Percentiles rank a stretch among this genome's conserved stretches.
These are phyloP conservation scores for Nyleta sp. DNA, from an alignment of 2,888 invertebrate species.

Conservation along the genomic window DNA sequence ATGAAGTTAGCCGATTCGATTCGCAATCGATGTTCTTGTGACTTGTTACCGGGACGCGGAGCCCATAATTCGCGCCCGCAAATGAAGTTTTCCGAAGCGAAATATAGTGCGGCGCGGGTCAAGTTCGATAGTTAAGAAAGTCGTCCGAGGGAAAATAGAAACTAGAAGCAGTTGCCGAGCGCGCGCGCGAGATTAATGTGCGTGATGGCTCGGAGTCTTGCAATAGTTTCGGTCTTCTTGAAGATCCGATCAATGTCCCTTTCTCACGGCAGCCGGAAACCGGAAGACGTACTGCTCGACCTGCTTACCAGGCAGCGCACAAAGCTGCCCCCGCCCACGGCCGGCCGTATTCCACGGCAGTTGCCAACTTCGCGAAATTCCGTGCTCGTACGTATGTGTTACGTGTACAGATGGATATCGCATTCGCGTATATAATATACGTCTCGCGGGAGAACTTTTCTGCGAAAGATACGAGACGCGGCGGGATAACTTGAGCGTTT, in stretches of 20 bases:
- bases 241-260: constrained; percentile 75
- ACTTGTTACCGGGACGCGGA: constrained; percentile 1
- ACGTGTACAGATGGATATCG: constrained; percentile 58
- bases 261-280: constrained; percentile 68
- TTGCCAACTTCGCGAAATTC: constrained; percentile 75
- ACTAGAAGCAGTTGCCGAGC: constrained; percentile 38
- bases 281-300: constrained; percentile 74
- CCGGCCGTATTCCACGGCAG: constrained; percentile 73
- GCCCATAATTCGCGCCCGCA: constrained; percentile 17
- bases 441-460: constrained; percentile 49
- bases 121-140: constrained; percentile 61
- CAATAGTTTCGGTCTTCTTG: constrained; percentile 53
- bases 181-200: constrained; percentile 47
- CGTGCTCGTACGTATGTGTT: constrained; percentile 49
- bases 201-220: constrained; percentile 48
- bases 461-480: constrained; percentile 17
- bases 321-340: constrained; percentile 47
- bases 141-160: constrained; percentile 48
- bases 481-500: constrained; percentile 9
- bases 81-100: constrained; percentile 48
- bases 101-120: constrained; percentile 42
- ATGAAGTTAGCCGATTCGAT: too few species aligned
- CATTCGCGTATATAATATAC: constrained; percentile 49
- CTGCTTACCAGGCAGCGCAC: constrained; percentile 72
- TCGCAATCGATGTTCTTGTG: too few species aligned